A percentile compares a stretch with the other conserved stretches of the same genome.
Conservation (phyloP, 2,113 vertebrate genomes). For the Pteronura brasiliensis region DNA sequence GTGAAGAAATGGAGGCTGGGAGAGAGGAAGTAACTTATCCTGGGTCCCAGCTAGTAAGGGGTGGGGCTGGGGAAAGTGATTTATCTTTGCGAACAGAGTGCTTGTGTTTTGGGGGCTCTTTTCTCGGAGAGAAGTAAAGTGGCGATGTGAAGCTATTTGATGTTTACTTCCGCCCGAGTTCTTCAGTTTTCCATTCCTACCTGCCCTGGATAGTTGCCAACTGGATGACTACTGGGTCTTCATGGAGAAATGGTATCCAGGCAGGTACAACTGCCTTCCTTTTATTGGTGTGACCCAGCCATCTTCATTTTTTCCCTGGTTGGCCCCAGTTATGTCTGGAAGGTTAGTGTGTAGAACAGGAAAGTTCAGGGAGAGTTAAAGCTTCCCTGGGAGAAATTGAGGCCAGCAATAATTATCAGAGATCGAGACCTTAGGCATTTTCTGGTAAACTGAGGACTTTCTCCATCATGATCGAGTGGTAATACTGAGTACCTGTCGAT, state of each 20-base stretch:
- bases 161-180: background rate
- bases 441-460: background rate
- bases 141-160: background rate
- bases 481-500: background rate
- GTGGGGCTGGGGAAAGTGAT: background rate
- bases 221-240: background rate
- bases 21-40: background rate
- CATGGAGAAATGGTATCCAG: slow-evolving; percentile 25
- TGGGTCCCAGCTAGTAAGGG: background rate
- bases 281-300: background rate
- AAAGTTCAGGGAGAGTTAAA: background rate
- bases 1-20: background rate
- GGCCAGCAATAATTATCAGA: background rate
- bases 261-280: background rate
- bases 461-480: background rate
- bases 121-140: background rate
- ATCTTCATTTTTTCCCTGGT: background rate
- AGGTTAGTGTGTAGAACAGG: background rate
- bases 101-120: background rate
- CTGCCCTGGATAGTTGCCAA: background rate
- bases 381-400: background rate
- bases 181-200: background rate
- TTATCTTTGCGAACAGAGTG: background rate
- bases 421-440: background rate
- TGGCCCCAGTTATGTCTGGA: background rate